Conservation (phyloP, 1,140 invertebrate species). For the Pseudachorutes palmiensis region DNA sequence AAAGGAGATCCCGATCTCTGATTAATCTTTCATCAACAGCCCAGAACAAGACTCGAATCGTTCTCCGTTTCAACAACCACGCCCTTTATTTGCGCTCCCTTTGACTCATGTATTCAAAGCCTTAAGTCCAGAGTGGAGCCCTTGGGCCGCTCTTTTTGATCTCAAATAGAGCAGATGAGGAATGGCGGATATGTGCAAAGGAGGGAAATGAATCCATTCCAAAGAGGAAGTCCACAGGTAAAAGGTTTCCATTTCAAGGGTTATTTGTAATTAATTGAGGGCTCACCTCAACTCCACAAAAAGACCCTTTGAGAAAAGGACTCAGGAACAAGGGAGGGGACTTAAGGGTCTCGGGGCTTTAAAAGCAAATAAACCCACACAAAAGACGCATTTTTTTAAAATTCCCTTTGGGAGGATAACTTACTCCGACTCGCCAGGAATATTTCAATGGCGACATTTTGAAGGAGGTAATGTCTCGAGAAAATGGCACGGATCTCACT, state of each 20-base stretch:
- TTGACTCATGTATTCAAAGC: background rate
- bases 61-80: no score
- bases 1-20: no score
- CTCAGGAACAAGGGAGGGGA: background rate
- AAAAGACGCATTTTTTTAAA: no score
- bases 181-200: constrained; percentile 14
- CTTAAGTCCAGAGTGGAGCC: no score
- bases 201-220: background rate
- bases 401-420: no score
- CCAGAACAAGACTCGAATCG: no score
- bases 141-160: no score
- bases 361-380: background rate
- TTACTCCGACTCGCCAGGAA: constrained; percentile 97
- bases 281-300: background rate
- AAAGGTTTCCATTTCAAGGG: background rate
- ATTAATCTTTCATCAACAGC: no score
- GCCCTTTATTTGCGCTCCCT: background rate
- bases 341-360: background rate
- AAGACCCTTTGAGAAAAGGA: background rate
- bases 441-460: constrained; percentile 96
- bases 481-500: constrained; percentile 98
- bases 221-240: background rate
- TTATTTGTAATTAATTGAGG: background rate
- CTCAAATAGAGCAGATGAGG: no score
- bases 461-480: constrained; percentile 87